Evolutionary conservation across 2,113 vertebrate genomes (phyloP).

Genomic region (Tachysurus vachellii): DNA sequence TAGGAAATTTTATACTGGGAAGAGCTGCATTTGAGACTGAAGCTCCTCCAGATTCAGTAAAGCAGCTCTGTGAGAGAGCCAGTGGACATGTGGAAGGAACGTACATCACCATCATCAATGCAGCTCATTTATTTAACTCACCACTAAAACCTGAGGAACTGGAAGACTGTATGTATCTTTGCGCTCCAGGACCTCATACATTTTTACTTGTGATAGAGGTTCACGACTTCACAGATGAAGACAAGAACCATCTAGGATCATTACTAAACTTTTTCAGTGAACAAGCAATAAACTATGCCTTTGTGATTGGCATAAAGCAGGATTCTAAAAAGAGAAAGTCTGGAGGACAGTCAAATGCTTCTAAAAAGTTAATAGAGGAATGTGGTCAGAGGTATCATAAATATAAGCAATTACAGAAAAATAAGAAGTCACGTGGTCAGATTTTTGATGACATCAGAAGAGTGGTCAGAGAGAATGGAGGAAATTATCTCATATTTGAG

Average conservation of each 20-base stretch:
- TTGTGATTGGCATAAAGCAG: not conserved
- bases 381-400: not conserved
- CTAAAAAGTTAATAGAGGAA: not conserved
- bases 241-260: not conserved
- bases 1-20: conserved; percentile 32
- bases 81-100: not conserved
- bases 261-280: not conserved
- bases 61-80: not conserved
- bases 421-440: not conserved
- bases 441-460: not conserved
- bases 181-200: conserved; percentile 22
- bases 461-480: not conserved
- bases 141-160: not conserved
- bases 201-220: not conserved
- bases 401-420: not conserved
- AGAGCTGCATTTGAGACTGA: conserved; percentile 6
- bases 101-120: conserved; percentile 19
- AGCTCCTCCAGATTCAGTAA: not conserved
- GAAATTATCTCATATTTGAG: not conserved
- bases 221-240: not conserved
- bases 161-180: conserved; percentile 15
- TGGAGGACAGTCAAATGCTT: not conserved
- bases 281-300: not conserved
- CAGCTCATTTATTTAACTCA: conserved; percentile 11
- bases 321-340: no score